These are phyloP conservation scores for Drosophila navojoa DNA, from an alignment of 1,140 invertebrate genomes.

Conservation along the genomic window DNA sequence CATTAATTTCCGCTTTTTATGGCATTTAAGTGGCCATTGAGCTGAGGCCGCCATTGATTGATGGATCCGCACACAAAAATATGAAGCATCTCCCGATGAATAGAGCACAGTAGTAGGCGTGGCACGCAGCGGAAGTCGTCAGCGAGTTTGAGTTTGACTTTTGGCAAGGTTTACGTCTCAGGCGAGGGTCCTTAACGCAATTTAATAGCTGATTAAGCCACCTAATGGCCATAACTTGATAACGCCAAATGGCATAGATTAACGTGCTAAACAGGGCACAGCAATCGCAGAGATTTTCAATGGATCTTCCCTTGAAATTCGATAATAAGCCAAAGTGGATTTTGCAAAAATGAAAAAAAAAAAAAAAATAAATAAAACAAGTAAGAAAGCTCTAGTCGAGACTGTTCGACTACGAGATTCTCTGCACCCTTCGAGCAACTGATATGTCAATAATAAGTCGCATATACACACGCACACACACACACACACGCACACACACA, in stretches of 20 bases:
- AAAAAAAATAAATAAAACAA: too few relatives aligned
- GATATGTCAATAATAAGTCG: too few relatives aligned
- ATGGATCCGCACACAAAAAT: constrained; percentile 11
- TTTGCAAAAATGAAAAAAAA: too few relatives aligned
- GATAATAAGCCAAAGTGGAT: not conserved
- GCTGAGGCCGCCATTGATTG: constrained; percentile 11
- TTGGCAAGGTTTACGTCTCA: not conserved
- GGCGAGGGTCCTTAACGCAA: not conserved
- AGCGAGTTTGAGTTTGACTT: not conserved
- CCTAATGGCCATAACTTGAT: constrained; percentile 5
- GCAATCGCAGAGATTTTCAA: too few relatives aligned
- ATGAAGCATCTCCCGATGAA: constrained; percentile 3
- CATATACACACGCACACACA: too few relatives aligned
- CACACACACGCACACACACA: too few relatives aligned
- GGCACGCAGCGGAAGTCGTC: not conserved
- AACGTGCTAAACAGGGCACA: too few relatives aligned
- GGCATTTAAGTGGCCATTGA: constrained; percentile 69
- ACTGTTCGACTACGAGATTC: too few relatives aligned
- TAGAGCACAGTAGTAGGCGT: not conserved
- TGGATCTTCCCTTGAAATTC: not conserved
- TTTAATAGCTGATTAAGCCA: constrained; percentile 19
- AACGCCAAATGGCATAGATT: not conserved
- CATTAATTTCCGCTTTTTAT: constrained; percentile 77
- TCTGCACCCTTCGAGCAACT: too few relatives aligned
- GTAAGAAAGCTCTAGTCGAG: too few relatives aligned